Evolutionary conservation across 92 coral and sea anemone genomes (phyloP).

Genomic region (Parazoanthus swiftii): DNA sequence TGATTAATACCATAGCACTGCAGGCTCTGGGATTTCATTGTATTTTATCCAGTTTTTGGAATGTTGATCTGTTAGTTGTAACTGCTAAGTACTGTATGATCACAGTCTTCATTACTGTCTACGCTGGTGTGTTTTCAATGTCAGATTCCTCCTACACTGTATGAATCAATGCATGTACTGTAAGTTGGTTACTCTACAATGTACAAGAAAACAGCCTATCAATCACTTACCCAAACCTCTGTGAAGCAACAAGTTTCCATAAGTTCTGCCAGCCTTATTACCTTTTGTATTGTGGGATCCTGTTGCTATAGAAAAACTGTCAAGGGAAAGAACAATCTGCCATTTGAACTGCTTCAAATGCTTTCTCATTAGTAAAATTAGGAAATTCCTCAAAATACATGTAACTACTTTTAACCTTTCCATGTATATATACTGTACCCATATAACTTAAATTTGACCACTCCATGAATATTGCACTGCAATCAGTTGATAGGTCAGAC

Average conservation of each 20-base stretch:
- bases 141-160: not conserved
- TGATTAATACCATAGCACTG: no score
- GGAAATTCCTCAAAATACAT: not conserved
- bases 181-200: not conserved
- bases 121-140: not conserved
- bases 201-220: not conserved
- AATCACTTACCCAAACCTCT: conserved; percentile 88
- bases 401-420: not conserved
- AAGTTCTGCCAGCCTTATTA: conserved; percentile 81
- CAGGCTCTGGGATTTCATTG: no score
- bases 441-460: not conserved
- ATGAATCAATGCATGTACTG: not conserved
- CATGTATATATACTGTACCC: no score
- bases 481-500: not conserved
- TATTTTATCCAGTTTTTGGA: no score
- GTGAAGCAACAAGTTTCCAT: conserved; percentile 90
- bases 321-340: conserved; percentile 32
- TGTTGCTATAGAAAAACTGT: conserved; percentile 68
- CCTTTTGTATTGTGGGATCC: conserved; percentile 82
- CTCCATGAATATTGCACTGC: not conserved
- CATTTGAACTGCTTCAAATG: not conserved
- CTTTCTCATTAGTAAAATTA: not conserved
- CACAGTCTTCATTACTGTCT: not conserved
- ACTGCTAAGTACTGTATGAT: no score
- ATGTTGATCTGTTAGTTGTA: no score